Conservation (phyloP, 2,113 vertebrate species). For the Lepisosteus osseus region DNA sequence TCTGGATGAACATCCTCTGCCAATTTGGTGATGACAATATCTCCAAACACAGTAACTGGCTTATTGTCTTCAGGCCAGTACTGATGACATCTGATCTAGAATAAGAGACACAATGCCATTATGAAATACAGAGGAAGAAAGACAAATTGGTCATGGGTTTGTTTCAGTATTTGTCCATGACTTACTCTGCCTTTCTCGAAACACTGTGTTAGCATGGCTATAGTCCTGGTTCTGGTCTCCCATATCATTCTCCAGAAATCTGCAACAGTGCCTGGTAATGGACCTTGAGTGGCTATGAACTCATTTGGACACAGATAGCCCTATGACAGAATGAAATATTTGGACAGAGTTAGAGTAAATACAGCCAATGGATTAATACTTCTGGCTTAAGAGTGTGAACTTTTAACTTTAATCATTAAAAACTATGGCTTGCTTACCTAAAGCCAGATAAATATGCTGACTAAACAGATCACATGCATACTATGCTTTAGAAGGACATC, state of each 20-base stretch:
- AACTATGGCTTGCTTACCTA: too few relatives aligned
- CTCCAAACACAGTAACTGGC: slow-evolving; percentile 94
- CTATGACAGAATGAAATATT: slow-evolving; percentile 46
- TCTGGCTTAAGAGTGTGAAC: too few relatives aligned
- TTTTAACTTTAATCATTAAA: too few relatives aligned
- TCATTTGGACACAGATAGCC: slow-evolving; percentile 97
- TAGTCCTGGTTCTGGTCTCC: slow-evolving; percentile 90
- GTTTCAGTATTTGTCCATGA: slow-evolving; percentile 24
- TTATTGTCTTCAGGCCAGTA: slow-evolving; percentile 98
- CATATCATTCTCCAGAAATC: slow-evolving; percentile 99
- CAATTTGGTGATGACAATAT: slow-evolving; percentile 95
- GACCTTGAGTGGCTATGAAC: slow-evolving; percentile 97
- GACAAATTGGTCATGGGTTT: background rate
- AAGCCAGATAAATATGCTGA: too few relatives aligned
- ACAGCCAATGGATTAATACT: too few relatives aligned
- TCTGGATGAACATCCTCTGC: slow-evolving; percentile 85
- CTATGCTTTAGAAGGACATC: too few relatives aligned
- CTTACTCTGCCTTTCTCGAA: slow-evolving; percentile 95
- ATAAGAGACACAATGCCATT: slow-evolving; percentile 27
- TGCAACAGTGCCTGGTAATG: slow-evolving; percentile 91
- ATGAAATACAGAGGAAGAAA: background rate
- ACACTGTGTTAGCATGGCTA: slow-evolving; percentile 95
- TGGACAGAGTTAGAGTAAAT: background rate
- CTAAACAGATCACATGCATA: too few relatives aligned
- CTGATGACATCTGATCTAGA: slow-evolving; percentile 94